A percentile compares a stretch with the other conserved stretches of the same genome.
These are phyloP conservation scores for Exaiptasia diaphana DNA, from an alignment of 64 coral and sea anemone species.

Conservation along the genomic window DNA sequence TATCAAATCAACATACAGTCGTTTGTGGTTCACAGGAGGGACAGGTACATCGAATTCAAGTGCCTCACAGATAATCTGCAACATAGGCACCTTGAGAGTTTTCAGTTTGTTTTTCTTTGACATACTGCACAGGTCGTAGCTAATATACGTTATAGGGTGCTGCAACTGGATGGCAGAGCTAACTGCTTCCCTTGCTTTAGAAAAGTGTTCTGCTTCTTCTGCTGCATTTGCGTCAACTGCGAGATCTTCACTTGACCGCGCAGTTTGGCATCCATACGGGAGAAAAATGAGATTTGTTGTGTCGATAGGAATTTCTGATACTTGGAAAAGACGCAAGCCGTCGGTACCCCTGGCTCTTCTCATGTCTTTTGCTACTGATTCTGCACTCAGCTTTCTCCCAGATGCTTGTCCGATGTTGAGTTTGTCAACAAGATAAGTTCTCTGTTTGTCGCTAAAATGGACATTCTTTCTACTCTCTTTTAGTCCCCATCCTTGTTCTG, in stretches of 20 bases:
- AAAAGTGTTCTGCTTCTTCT: conserved; percentile 32
- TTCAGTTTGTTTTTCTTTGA: not conserved
- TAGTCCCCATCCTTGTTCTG: conserved; percentile 41
- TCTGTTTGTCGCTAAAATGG: conserved; percentile 41
- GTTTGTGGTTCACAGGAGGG: not conserved
- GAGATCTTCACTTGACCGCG: not conserved
- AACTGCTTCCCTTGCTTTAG: not conserved
- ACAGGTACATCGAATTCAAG: not conserved
- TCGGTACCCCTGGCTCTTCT: conserved; percentile 12
- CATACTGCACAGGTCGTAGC: not conserved
- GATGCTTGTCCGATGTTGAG: conserved; percentile 7
- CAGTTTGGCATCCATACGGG: conserved; percentile 12
- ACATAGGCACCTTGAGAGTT: not conserved
- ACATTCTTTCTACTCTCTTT: conserved; percentile 32
- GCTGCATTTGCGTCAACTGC: not conserved
- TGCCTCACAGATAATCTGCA: not conserved
- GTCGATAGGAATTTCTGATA: conserved; percentile 30
- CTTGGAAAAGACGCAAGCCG: conserved; percentile 15
- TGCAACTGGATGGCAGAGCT: not conserved
- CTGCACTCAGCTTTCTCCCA: conserved; percentile 5
- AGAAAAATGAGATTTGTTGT: conserved; percentile 37
- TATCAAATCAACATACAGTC: not conserved
- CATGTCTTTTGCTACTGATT: conserved; percentile 46
- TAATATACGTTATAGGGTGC: not conserved
- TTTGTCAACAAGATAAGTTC: not conserved